Conservation (phyloP, 2,888 invertebrate species). For the Periphyllus acericola region DNA sequence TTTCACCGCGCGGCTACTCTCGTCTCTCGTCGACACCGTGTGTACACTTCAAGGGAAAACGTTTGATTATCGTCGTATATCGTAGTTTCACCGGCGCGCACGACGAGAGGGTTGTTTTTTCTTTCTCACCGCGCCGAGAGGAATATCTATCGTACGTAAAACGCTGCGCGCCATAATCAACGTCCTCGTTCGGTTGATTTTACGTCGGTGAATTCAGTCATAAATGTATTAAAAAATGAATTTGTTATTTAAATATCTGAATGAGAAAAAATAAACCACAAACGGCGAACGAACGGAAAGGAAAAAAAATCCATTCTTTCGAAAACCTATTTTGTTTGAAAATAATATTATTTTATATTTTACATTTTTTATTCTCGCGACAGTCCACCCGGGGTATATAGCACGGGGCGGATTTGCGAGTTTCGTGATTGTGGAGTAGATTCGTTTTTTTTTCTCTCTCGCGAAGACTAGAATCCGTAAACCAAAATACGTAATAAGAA, state of each 20-base stretch:
- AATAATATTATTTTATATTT: slow-evolving; percentile 1
- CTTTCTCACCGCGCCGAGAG: background rate
- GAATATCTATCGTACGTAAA: background rate
- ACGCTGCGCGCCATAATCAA: background rate
- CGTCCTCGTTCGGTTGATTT: background rate
- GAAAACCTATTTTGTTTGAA: background rate
- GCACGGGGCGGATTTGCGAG: background rate
- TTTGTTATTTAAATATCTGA: background rate
- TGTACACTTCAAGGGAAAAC: background rate
- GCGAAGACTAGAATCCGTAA: background rate
- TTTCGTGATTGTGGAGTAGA: background rate
- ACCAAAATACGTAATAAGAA: background rate
- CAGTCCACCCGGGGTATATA: background rate
- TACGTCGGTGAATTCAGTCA: background rate
- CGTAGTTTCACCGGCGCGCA: background rate
- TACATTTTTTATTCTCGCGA: background rate
- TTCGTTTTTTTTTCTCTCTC: background rate
- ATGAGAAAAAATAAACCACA: background rate
- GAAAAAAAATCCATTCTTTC: background rate
- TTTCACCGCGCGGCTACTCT: background rate
- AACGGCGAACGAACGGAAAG: background rate
- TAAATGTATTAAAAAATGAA: background rate
- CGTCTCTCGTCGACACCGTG: background rate
- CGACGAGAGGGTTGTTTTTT: background rate
- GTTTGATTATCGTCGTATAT: background rate